Percentiles rank a stretch among this genome's conserved stretches.
phyloP scores from a whole-genome alignment of 2,113 vertebrate genomes.

The Thryonomys swinderianus region DNA sequence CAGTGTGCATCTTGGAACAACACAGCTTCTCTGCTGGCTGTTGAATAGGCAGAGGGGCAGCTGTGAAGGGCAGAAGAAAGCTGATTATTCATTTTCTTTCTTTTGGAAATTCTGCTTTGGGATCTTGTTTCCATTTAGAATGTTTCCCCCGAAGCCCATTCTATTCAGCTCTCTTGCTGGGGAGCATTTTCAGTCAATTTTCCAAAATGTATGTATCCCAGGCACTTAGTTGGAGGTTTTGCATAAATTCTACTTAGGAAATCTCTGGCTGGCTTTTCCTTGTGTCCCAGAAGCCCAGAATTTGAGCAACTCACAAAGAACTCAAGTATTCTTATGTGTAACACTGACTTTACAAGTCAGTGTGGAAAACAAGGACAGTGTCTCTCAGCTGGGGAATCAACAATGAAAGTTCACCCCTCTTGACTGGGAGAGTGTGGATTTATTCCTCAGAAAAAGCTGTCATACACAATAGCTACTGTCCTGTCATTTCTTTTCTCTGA shows the following conservation, averaged over 20 bases:
- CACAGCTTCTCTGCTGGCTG: constrained; percentile 51
- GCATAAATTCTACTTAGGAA: constrained; percentile 5
- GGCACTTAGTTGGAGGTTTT: constrained; percentile 44
- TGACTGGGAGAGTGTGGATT: not conserved
- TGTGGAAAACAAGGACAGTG: not conserved
- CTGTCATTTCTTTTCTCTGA: not conserved
- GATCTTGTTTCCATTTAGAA: constrained; percentile 65
- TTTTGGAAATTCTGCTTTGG: constrained; percentile 73
- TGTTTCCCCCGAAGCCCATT: constrained; percentile 70
- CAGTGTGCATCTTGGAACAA: constrained; percentile 13
- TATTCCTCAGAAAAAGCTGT: not conserved
- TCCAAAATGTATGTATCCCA: constrained; percentile 57
- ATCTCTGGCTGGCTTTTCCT: not conserved
- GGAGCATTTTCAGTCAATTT: constrained; percentile 70
- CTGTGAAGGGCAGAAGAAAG: constrained; percentile 71
- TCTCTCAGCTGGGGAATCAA: not conserved
- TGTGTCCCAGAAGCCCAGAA: constrained; percentile 15
- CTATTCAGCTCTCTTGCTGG: constrained; percentile 60
- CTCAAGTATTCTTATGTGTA: not conserved
- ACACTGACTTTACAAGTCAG: not conserved
- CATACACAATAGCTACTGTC: not conserved
- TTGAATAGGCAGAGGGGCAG: constrained; percentile 59
- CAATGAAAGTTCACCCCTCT: not conserved
- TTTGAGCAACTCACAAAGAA: constrained; percentile 33
- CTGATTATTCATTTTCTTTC: constrained; percentile 75